These are phyloP conservation scores for Pungitius pungitius DNA, from an alignment of 2,113 vertebrate species.

Conservation along the genomic window DNA sequence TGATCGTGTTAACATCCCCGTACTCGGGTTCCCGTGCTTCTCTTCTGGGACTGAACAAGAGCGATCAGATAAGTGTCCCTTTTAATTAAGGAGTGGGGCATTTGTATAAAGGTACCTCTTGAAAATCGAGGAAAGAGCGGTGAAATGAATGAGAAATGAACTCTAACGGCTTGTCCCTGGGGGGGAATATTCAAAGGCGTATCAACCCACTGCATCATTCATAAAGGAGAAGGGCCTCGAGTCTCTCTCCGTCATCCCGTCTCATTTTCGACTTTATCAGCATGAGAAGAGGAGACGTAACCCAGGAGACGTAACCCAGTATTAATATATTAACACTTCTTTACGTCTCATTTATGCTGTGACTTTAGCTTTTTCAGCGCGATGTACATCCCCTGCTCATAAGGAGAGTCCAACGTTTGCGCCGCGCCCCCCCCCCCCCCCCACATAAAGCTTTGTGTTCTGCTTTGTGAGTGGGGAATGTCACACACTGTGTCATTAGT, in stretches of 20 bases:
- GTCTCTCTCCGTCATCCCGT: conserved; percentile 1
- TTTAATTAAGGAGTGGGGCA: conserved; percentile 49
- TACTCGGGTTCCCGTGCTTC: conserved; percentile 11
- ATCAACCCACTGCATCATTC: conserved; percentile 35
- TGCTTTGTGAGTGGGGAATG: too few species aligned
- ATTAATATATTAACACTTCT: neutral
- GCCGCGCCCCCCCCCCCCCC: too few species aligned
- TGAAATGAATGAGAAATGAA: conserved; percentile 22
- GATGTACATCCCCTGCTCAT: neutral
- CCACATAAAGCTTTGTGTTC: neutral
- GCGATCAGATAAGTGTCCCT: conserved; percentile 51
- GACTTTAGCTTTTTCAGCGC: neutral
- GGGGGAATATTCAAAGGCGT: conserved; percentile 28
- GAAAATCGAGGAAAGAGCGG: conserved; percentile 19
- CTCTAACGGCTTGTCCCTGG: conserved; percentile 20
- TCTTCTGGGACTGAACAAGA: conserved; percentile 26
- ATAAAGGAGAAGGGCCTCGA: conserved; percentile 24
- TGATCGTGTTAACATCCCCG: too few species aligned
- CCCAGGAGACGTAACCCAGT: neutral
- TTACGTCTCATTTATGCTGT: neutral
- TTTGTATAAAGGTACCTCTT: conserved; percentile 23
- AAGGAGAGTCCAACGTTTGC: neutral
- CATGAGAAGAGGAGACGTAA: conserved; percentile 5
- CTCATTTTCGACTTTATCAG: conserved; percentile 19
- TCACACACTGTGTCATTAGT: neutral